Percentiles rank a stretch among this genome's conserved stretches.
phyloP scores from a whole-genome alignment of 35 echinoderm and acorn worm species.

The Anneissia japonica region DNA sequence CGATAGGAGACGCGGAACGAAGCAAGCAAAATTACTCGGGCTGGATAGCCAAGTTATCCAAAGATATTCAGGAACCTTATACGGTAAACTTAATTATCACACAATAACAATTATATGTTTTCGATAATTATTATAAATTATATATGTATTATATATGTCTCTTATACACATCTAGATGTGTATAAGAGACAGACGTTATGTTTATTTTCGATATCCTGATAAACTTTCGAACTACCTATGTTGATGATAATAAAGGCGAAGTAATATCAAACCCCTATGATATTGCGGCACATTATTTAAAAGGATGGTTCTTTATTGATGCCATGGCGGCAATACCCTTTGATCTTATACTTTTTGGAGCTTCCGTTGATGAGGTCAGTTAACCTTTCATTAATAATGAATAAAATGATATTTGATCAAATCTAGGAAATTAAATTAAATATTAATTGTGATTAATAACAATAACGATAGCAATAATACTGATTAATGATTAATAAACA shows the following conservation, averaged over 20 bases:
- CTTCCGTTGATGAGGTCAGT: conserved; percentile 77
- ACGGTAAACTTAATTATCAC: too few species aligned
- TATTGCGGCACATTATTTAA: conserved; percentile 88
- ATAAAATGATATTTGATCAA: too few species aligned
- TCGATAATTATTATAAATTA: too few species aligned
- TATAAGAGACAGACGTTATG: conserved; percentile 95
- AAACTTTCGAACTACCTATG: conserved; percentile 89
- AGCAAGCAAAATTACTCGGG: conserved; percentile 14
- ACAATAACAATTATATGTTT: too few species aligned
- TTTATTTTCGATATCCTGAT: conserved; percentile 97
- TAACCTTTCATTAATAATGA: too few species aligned
- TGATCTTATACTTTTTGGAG: conserved; percentile 81
- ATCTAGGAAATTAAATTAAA: too few species aligned
- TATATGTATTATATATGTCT: too few species aligned
- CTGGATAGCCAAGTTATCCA: conserved; percentile 58
- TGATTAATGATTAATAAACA: too few species aligned
- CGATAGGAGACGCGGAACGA: conserved; percentile 72
- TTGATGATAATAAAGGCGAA: conserved; percentile 81
- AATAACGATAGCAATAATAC: too few species aligned
- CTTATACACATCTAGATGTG: too few species aligned
- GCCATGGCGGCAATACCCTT: conserved; percentile 85
- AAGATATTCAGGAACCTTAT: conserved; percentile 64
- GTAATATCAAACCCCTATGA: conserved; percentile 77
- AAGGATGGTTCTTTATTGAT: conserved; percentile 96
- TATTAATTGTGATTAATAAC: too few species aligned